Evolutionary conservation across 2,888 invertebrate genomes (phyloP), one percentile per base, ranked within the genome.

Genomic region (Acrocera orbiculus): DNA sequence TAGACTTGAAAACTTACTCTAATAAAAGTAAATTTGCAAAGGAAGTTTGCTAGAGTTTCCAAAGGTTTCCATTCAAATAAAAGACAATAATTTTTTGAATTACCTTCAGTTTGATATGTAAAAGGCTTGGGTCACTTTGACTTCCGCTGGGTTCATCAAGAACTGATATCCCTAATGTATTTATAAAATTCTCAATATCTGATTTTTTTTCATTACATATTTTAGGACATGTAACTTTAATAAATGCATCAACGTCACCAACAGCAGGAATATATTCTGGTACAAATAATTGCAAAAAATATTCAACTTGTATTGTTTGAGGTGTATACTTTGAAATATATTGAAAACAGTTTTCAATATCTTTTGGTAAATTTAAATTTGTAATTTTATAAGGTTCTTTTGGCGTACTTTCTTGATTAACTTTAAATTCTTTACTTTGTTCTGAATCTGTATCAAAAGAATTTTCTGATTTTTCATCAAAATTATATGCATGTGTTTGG

Each of bases 201-300:
- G 47, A 41, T 1, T 53, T 52, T n/a, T 46, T 46, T 0, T 46
- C 41, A 10, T 56, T 49, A 25, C 53, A 34, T n/a, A 51, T 66
- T 45, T 85, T 79, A 0, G 95, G 95, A 15, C 89, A 71, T 28
- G 70, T 64, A 2, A 93, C 82, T 65, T 96, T 98, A 25, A 99
- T 70, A 61, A 98, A 95, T 4, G 93, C 92, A 61, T 99, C 98
- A 44, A 95, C 92, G 58, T 98, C 96, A 1, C 98, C 98, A 29
- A 98, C 93, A 1, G 93, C 89, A 7, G 98, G 96, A 46, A 96
- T 82, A 62, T 79, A 96, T 51, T 98, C 96, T 2, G 95, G 92
- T 34, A 95, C 75, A 55, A 96, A 96, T 1, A 95, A 92, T 49
- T 83, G 79, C 51, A 96, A 66, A 51, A 83, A 83, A 55, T 82